These are phyloP conservation scores for Eupristina koningsbergeri DNA, from an alignment of 1,140 invertebrate genomes.

Conservation along the genomic window DNA sequence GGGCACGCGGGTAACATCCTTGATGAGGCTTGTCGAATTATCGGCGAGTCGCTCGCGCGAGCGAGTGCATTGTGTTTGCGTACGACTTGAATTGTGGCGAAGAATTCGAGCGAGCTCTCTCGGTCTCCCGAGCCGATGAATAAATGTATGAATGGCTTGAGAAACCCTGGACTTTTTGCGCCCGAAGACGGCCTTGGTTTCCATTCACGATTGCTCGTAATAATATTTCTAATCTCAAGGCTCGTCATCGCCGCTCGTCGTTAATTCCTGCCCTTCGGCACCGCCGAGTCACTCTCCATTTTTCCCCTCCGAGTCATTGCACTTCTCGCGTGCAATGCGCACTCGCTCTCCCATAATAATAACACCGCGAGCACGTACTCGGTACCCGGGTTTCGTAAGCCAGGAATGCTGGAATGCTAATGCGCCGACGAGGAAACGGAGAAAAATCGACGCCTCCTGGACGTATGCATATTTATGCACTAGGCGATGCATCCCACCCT, in stretches of 20 bases:
- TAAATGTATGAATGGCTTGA: conserved; percentile 28
- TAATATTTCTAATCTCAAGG: background rate
- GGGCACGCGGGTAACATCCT: background rate
- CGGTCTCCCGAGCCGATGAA: background rate
- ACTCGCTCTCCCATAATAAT: too few species aligned
- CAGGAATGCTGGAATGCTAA: conserved; percentile 27
- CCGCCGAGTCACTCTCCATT: background rate
- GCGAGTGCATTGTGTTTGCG: too few species aligned
- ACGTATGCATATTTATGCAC: background rate
- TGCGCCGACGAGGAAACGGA: background rate
- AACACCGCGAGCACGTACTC: background rate
- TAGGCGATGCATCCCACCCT: background rate
- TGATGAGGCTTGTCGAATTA: background rate
- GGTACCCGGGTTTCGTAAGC: background rate
- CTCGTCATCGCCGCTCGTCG: background rate
- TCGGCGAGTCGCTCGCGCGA: background rate
- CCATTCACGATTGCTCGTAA: background rate
- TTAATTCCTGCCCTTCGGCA: background rate
- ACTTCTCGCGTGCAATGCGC: background rate
- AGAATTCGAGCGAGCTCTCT: background rate
- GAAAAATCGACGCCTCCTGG: background rate
- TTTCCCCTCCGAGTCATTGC: background rate
- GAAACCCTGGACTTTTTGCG: conserved; percentile 4
- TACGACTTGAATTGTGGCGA: too few species aligned
- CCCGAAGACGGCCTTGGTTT: background rate